These are phyloP conservation scores for Phataginus tetradactyla DNA, from an alignment of 2,797 vertebrate genomes.

Conservation along the genomic window DNA sequence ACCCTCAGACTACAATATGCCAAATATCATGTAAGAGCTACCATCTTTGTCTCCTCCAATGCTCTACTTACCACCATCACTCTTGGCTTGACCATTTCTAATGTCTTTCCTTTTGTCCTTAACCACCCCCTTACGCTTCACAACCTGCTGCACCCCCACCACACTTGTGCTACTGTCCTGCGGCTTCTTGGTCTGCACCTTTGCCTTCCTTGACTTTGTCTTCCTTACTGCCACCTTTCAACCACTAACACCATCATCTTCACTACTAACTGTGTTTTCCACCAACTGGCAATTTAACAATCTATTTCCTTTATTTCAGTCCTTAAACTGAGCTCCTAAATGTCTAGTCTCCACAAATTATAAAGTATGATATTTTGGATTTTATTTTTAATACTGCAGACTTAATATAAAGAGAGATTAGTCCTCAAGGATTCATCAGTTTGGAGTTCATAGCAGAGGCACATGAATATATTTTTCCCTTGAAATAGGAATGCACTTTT, in stretches of 20 bases:
- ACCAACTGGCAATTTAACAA: background rate
- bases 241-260: background rate
- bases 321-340: constrained; percentile 26
- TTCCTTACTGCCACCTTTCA: background rate
- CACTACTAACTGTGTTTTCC: background rate
- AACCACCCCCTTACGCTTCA: background rate
- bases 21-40: background rate
- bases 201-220: background rate
- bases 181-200: constrained; percentile 37
- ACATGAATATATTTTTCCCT: constrained; percentile 43
- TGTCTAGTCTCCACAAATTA: background rate
- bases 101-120: background rate
- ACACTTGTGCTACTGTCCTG: background rate
- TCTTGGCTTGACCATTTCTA: background rate
- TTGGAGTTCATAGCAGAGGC: constrained; percentile 19
- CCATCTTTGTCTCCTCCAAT: background rate
- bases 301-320: background rate
- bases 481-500: constrained; percentile 42
- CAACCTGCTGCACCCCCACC: background rate
- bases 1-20: background rate
- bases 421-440: constrained; percentile 40
- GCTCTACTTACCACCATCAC: background rate
- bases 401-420: constrained; percentile 32
- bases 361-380: background rate
- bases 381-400: constrained; percentile 37